Percentiles rank a stretch among this genome's conserved stretches.
Evolutionary conservation across 2,888 invertebrate species (phyloP).

Genomic region (Drosophila quinaria): DNA sequence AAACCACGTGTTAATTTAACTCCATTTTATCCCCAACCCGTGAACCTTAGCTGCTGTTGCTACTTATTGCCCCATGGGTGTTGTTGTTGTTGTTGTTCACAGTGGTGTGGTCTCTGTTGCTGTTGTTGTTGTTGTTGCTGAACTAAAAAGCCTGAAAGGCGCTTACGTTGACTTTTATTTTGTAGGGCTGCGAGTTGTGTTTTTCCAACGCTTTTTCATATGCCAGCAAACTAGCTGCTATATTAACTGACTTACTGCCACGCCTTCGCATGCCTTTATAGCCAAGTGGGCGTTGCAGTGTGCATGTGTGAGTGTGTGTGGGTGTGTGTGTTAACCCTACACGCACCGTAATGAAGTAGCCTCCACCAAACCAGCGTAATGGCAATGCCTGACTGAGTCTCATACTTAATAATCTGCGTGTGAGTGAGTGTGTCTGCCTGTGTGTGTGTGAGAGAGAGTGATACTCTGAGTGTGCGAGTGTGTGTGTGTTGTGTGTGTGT

Average conservation of each 20-base stretch:
- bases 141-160: constrained; percentile 79
- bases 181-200: constrained; percentile 63
- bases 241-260: constrained; percentile 76
- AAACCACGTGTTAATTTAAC: constrained; percentile 79
- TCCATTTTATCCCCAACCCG: constrained; percentile 55
- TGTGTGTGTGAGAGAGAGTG: constrained; percentile 1
- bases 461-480: constrained; percentile 13
- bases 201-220: constrained; percentile 46
- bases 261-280: constrained; percentile 57
- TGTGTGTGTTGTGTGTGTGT: constrained; percentile 13
- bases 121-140: constrained; percentile 44
- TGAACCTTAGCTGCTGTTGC: constrained; percentile 11
- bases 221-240: constrained; percentile 75
- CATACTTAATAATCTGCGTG: constrained; percentile 72
- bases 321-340: constrained; percentile 62
- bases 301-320: constrained; percentile 32
- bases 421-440: constrained; percentile 16
- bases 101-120: constrained; percentile 27
- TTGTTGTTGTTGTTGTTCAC: constrained; percentile 12
- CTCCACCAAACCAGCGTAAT: constrained; percentile 65
- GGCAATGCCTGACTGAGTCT: constrained; percentile 75
- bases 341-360: constrained; percentile 80
- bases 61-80: constrained; percentile 55
- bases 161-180: constrained; percentile 73
- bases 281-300: constrained; percentile 27